phyloP scores from a whole-genome alignment of 2,113 vertebrate genomes.

The Phylloscopus trochiloides region DNA sequence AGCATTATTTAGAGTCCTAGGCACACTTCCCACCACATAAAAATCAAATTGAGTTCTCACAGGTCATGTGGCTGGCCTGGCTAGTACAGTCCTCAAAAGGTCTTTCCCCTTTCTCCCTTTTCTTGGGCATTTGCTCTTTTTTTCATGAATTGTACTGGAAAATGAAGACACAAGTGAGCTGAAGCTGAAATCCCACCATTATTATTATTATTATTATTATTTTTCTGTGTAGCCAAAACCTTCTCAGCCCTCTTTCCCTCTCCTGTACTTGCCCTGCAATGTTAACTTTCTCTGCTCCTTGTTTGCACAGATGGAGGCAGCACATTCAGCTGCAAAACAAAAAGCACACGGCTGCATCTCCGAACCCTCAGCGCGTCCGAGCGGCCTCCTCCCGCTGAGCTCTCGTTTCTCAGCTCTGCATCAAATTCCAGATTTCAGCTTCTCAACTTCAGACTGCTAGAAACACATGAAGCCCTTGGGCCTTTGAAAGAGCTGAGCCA shows the following conservation, averaged over 20 bases:
- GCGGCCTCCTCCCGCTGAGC: not conserved
- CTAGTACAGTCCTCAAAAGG: not conserved
- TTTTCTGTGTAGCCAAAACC: not conserved
- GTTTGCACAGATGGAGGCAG: conserved; percentile 29
- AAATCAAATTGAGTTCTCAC: not conserved
- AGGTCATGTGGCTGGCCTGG: not conserved
- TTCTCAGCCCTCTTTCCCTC: not conserved
- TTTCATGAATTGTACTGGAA: not conserved
- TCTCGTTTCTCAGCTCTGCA: not conserved
- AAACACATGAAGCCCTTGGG: not conserved
- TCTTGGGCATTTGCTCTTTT: not conserved
- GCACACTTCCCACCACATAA: not conserved
- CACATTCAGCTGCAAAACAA: not conserved
- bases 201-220: too few relatives aligned
- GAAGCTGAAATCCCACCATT: not conserved
- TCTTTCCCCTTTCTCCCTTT: not conserved
- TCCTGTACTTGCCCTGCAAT: not conserved
- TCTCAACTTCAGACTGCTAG: not conserved
- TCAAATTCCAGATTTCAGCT: not conserved
- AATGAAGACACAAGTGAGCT: not conserved
- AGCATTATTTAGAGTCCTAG: not conserved
- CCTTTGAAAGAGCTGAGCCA: not conserved
- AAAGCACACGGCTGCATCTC: not conserved
- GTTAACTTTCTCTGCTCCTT: not conserved
- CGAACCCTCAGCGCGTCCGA: not conserved